Percentiles rank a stretch among this genome's conserved stretches.
Evolutionary conservation across 2,888 invertebrate genomes (phyloP).

Genomic region (Phaonia tiefii): DNA sequence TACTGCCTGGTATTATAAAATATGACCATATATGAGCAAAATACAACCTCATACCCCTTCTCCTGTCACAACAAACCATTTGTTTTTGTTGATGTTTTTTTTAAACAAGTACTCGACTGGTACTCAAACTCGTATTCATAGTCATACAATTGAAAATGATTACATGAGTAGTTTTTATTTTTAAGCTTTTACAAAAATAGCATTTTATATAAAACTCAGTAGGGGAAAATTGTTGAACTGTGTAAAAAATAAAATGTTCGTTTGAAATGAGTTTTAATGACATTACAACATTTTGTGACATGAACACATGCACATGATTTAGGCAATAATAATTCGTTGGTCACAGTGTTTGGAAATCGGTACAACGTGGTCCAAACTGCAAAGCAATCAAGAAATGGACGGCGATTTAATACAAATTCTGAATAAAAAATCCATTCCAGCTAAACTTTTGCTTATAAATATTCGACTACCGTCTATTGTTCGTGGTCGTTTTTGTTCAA

Average conservation of each 20-base stretch:
- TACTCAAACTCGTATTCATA: neutral
- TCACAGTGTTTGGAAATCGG: neutral
- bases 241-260: slow-evolving; percentile 15
- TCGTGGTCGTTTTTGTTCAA: too few species aligned
- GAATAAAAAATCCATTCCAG: too few species aligned
- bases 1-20: slow-evolving; percentile 56
- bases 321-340: too few species aligned
- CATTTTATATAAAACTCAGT: neutral
- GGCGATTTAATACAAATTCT: too few species aligned
- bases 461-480: too few species aligned
- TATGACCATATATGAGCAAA: slow-evolving; percentile 73
- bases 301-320: neutral
- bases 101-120: neutral
- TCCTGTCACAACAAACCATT: neutral
- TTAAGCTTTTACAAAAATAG: slow-evolving; percentile 22
- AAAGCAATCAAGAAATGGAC: too few species aligned
- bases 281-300: slow-evolving; percentile 30
- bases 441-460: too few species aligned
- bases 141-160: slow-evolving; percentile 28
- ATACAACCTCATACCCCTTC: slow-evolving; percentile 17
- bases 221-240: neutral
- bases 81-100: neutral
- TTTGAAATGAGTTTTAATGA: slow-evolving; percentile 33
- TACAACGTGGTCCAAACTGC: too few species aligned
- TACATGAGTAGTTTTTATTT: slow-evolving; percentile 27